Base-by-base conservation (phyloP, 2,113 vertebrate genomes). In the Tachuris rubrigastra region DNA sequence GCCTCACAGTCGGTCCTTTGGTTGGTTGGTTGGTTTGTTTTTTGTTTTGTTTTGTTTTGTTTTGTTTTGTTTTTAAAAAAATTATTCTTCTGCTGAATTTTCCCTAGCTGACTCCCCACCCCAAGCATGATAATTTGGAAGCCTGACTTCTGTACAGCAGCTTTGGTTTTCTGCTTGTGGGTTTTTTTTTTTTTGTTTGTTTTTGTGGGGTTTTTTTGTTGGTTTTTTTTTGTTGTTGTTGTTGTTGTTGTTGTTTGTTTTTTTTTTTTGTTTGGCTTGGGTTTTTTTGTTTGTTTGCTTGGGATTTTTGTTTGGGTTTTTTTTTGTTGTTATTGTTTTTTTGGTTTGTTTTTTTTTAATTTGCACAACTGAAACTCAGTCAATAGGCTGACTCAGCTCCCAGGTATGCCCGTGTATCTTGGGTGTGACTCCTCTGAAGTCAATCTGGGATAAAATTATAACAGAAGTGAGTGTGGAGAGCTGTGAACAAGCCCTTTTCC, bases 291-390 rank as follows among this genome's bases (percentile, higher is more conserved):
- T n/a, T n/a, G n/a, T n/a, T n/a, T n/a, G n/a, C n/a, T n/a, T n/a
- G n/a, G n/a, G n/a, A n/a, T 18, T 2, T 4, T 11, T 60, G 58
- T 79, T 24, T 71, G 80, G 22, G 22, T 49, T 27, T 18, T 2
- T 4, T 11, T 60, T 62, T 79, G n/a, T n/a, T n/a, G n/a, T n/a
- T n/a, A n/a, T n/a, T n/a, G n/a, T n/a, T n/a, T n/a, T n/a, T n/a
- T n/a, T n/a, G n/a, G n/a, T n/a, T n/a, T n/a, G n/a, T n/a, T n/a
- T 24, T 60, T 39, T 72, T 60, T 60, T 6, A 42, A 78, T 95
- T 89, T 84, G 52, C 89, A 90, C 93, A 93, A 78, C 81, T 95
- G 96, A 96, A 96, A 97, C 89, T 33, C 60, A 13, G 56, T 37
- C 44, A 41, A 27, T 47, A 67, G 71, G 58, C 83, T 55, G 95